phyloP scores from a whole-genome alignment of 2,888 invertebrate genomes.

The Nysson spinosus region DNA sequence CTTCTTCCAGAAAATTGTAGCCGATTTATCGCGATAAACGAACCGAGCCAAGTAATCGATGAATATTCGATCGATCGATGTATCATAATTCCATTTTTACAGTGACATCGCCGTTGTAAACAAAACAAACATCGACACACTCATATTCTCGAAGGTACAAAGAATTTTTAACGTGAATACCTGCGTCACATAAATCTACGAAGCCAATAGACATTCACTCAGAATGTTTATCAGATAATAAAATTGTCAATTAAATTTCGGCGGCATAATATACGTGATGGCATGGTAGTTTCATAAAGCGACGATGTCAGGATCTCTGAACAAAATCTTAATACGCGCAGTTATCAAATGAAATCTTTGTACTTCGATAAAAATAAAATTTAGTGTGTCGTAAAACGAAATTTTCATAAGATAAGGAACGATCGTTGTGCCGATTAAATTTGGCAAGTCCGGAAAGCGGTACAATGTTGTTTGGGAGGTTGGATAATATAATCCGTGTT shows the following conservation, averaged over 20 bases:
- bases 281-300: not conserved
- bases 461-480: no score
- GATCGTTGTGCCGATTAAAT: no score
- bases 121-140: slow-evolving; percentile 18
- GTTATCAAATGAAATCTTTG: not conserved
- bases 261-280: not conserved
- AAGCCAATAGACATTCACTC: not conserved
- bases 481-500: no score
- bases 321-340: not conserved
- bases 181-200: not conserved
- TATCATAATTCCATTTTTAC: slow-evolving; percentile 16
- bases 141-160: not conserved
- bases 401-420: no score
- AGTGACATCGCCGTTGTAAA: not conserved
- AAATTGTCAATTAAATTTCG: not conserved
- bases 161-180: not conserved
- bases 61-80: slow-evolving; percentile 36
- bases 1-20: not conserved
- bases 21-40: not conserved
- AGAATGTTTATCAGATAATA: not conserved
- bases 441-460: no score
- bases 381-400: not conserved
- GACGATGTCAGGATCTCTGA: not conserved
- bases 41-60: slow-evolving; percentile 17
- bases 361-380: not conserved